Percentiles rank a stretch among this genome's conserved stretches.
Evolutionary conservation across 2,888 invertebrate genomes (phyloP).

Genomic region (Amaurobius ferox): DNA sequence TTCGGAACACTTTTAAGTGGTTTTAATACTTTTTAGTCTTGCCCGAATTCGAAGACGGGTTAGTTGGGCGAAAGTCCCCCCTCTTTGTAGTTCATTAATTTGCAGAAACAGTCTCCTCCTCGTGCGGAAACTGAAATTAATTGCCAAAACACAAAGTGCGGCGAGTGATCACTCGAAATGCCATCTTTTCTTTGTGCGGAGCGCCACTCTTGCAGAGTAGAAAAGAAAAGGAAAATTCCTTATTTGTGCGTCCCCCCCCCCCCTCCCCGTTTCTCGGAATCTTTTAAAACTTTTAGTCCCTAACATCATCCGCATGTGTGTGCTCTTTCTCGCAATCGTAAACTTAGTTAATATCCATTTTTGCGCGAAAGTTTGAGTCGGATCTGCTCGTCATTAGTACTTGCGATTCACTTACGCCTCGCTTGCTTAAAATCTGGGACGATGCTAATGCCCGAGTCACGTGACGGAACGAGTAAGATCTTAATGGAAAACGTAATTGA

Average conservation of each 20-base stretch:
- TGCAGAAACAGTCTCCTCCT: conserved; percentile 18
- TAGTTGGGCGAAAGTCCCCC: conserved; percentile 16
- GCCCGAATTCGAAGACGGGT: conserved; percentile 13
- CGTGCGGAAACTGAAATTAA: conserved; percentile 62
- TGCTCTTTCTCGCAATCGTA: conserved; percentile 47
- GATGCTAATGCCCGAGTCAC: conserved; percentile 64
- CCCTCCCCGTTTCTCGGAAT: conserved; percentile 34
- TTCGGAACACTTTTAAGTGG: conserved; percentile 41
- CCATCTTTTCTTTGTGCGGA: conserved; percentile 42
- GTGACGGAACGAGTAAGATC: conserved; percentile 56
- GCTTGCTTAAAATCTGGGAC: conserved; percentile 62
- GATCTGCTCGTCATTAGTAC: conserved; percentile 70
- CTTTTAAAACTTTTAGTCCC: conserved; percentile 69
- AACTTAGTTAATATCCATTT: conserved; percentile 71
- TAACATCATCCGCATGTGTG: conserved; percentile 52
- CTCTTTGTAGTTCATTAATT: conserved; percentile 61
- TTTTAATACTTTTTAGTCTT: conserved; percentile 33
- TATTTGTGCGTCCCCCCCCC: neutral
- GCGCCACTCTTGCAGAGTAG: conserved; percentile 24
- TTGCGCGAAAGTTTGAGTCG: conserved; percentile 60
- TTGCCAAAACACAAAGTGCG: conserved; percentile 62
- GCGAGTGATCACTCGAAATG: conserved; percentile 46
- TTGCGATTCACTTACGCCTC: conserved; percentile 69
- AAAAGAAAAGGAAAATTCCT: neutral
- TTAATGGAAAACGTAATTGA: conserved; percentile 71